Base-by-base conservation (phyloP, 2,888 invertebrate species). In the Phymatocera aterrima region DNA sequence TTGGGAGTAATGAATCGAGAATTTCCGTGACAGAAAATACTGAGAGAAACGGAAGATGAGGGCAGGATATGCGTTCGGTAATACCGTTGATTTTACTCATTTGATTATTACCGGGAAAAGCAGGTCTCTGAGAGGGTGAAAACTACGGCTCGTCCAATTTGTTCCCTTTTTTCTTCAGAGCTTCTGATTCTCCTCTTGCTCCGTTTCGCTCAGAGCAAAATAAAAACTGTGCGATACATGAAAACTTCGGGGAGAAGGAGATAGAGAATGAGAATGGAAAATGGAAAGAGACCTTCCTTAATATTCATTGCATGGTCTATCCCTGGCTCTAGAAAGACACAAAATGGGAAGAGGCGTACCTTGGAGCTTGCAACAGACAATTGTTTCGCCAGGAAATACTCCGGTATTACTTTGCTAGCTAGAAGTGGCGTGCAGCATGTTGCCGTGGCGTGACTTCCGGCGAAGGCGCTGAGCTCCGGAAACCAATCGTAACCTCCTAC, bases 381-480 rank as follows among this genome's bases (percentile, higher is more conserved):
- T 77, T 60, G 77, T 77, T 77, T 43, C 57, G 40, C n/a, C 54
- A 34, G 48, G 70, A 51, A 54, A 51, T 31, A 28, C 43, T 51
- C 24, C 34, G 37, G 64, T 51, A 72, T 51, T 51, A 24, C 34
- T 72, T 18, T 57, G 46, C 54, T 21, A 31, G 40, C 54, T 48
- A 37, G 34, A 57, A 78, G 77, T 84, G 82, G 86, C 86, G 85
- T 84, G 86, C 83, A 68, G 78, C 81, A 79, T 78, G 77, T 81
- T 78, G 86, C 83, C n/a, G n/a, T 85, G 84, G 83, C 86, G 85
- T 85, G 86, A 86, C 85, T 86, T 86, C 86, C 86, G 86, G 82
- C 80, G 80, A 79, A 85, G 86, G 86, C 84, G 84, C 83, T 82
- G 82, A 83, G 79, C 84, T 81, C 86, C 86, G 86, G 86, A 86